A percentile compares a stretch with the other conserved stretches of the same genome.
Evolutionary conservation across 2,113 vertebrate genomes (phyloP).

Genomic region (Crypturellus undulatus): DNA sequence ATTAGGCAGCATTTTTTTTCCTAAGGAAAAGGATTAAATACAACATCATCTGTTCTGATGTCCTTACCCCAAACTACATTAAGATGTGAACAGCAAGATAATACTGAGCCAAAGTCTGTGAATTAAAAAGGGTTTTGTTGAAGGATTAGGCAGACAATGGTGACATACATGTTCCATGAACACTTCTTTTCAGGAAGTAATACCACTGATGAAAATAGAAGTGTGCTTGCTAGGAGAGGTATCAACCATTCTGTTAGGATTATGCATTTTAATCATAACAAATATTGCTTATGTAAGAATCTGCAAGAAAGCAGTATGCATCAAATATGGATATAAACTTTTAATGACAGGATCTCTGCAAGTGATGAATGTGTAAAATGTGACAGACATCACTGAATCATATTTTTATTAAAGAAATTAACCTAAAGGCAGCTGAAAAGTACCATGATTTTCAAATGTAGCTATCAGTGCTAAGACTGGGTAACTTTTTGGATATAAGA

Average conservation of each 20-base stretch:
- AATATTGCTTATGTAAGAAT: background rate
- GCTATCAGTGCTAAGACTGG: background rate
- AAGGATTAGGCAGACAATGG: background rate
- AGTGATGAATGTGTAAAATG: background rate
- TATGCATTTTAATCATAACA: background rate
- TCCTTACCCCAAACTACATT: background rate
- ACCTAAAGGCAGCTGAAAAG: background rate
- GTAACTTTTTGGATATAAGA: background rate
- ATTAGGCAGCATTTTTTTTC: accelerated
- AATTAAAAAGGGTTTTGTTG: background rate
- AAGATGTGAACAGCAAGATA: background rate
- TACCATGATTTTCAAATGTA: background rate
- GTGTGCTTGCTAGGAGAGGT: background rate
- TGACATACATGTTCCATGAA: accelerated
- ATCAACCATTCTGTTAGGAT: background rate
- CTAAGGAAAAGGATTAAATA: background rate
- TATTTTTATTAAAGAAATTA: background rate
- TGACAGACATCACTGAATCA: background rate
- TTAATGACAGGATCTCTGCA: background rate
- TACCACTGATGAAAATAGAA: background rate
- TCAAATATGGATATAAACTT: background rate
- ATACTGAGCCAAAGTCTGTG: background rate
- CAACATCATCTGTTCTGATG: background rate
- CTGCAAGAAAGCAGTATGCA: background rate
- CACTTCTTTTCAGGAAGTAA: background rate